Percentiles rank a stretch among this genome's conserved stretches.
Conservation (phyloP, 2,797 vertebrate species). For the Pseudotriccus pelzelni region DNA sequence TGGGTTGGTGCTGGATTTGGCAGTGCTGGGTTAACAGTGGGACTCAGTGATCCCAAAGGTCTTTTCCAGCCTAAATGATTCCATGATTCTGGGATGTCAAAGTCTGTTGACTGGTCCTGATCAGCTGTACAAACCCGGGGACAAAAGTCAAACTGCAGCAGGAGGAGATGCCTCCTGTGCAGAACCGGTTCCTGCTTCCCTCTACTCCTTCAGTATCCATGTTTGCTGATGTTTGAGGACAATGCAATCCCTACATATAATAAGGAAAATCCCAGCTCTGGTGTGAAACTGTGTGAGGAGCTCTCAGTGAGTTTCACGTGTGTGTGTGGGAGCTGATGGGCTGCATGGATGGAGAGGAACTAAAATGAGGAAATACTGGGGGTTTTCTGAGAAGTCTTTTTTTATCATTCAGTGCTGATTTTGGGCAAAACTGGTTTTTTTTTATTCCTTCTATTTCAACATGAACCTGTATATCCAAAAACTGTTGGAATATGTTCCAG, state of each 20-base stretch:
- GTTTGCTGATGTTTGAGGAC: background rate
- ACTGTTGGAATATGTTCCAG: fast-evolving
- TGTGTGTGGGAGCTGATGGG: background rate
- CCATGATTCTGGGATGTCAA: background rate
- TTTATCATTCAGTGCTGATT: background rate
- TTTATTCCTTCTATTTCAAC: background rate
- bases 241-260: fast-evolving
- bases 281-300: background rate
- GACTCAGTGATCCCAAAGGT: background rate
- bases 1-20: background rate
- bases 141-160: background rate
- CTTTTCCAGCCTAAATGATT: background rate
- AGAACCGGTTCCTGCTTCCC: background rate
- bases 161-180: background rate
- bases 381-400: fast-evolving
- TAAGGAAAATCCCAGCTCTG: background rate
- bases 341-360: background rate
- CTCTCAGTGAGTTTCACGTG: background rate
- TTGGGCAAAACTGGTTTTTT: background rate
- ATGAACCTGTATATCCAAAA: fast-evolving
- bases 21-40: background rate
- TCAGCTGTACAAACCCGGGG: background rate
- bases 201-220: background rate
- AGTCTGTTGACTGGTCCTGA: background rate
- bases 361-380: background rate